A percentile compares a stretch with the other conserved stretches of the same genome.
Evolutionary conservation across 2,888 invertebrate species (phyloP).

Genomic region (Molorchus minor): DNA sequence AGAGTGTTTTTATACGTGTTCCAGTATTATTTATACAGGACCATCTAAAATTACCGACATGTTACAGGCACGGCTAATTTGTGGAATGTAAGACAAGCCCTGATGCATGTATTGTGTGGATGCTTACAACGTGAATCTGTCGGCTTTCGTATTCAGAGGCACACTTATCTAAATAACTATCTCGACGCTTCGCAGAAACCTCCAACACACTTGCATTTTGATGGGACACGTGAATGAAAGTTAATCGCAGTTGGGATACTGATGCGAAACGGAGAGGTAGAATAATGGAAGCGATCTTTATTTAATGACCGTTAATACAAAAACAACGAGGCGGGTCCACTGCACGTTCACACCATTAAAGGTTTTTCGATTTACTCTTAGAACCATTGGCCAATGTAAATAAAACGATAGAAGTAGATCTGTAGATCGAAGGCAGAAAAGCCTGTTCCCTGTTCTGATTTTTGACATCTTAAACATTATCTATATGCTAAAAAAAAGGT

Average conservation of each 20-base stretch:
- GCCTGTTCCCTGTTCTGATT: too few species aligned
- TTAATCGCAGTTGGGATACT: constrained; percentile 7
- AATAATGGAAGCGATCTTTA: not conserved
- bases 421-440: too few species aligned
- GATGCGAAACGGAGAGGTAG: not conserved
- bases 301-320: not conserved
- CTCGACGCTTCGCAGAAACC: constrained; percentile 5
- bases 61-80: not conserved
- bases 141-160: constrained; percentile 16
- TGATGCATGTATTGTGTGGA: not conserved
- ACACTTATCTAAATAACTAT: constrained; percentile 24
- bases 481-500: too few species aligned
- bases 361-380: too few species aligned
- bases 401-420: too few species aligned
- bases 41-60: not conserved
- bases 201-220: constrained; percentile 18
- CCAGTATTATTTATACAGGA: too few species aligned
- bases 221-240: constrained; percentile 17
- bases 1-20: too few species aligned
- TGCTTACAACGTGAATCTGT: constrained; percentile 3
- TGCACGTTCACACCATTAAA: too few species aligned
- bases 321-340: too few species aligned
- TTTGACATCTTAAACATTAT: too few species aligned
- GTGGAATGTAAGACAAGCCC: too few species aligned
- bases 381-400: too few species aligned